phyloP scores from a whole-genome alignment of 2,888 invertebrate species.

The Patella caerulea region DNA sequence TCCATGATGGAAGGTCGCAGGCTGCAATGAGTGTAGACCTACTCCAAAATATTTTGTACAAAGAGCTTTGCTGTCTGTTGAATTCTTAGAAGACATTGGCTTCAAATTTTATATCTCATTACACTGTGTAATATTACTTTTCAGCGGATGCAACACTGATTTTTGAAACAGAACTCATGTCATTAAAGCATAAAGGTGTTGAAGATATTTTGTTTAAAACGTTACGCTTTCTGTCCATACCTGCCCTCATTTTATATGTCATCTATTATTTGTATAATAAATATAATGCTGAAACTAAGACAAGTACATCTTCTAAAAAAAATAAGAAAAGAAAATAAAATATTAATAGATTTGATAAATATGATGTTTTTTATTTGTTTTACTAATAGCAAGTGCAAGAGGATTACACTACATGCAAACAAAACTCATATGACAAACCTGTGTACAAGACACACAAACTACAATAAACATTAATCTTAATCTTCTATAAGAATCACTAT shows the following conservation, averaged over 20 bases:
- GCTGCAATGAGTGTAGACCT: no score
- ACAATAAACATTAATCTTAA: not conserved
- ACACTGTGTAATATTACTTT: slow-evolving; percentile 17
- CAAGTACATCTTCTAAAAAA: slow-evolving; percentile 26
- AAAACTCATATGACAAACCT: no score
- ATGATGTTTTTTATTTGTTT: not conserved
- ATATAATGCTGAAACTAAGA: slow-evolving; percentile 35
- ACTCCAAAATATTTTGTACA: no score
- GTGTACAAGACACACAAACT: no score
- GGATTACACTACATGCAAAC: not conserved
- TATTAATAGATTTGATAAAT: not conserved
- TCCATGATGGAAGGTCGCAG: no score
- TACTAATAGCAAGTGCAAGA: not conserved
- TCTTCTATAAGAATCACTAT: no score
- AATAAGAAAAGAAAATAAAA: slow-evolving; percentile 30
- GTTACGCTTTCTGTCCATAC: slow-evolving; percentile 33
- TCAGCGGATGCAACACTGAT: slow-evolving; percentile 51
- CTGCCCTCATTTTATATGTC: slow-evolving; percentile 32
- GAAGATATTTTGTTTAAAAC: not conserved
- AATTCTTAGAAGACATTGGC: no score
- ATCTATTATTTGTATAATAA: slow-evolving; percentile 40
- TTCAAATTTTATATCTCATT: no score
- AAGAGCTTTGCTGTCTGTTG: no score
- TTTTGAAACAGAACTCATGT: slow-evolving; percentile 49
- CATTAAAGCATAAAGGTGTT: slow-evolving; percentile 40